Percentiles rank a stretch among this genome's conserved stretches.
Evolutionary conservation across 64 coral and sea anemone genomes (phyloP).

Genomic region (Montipora efflorescens): DNA sequence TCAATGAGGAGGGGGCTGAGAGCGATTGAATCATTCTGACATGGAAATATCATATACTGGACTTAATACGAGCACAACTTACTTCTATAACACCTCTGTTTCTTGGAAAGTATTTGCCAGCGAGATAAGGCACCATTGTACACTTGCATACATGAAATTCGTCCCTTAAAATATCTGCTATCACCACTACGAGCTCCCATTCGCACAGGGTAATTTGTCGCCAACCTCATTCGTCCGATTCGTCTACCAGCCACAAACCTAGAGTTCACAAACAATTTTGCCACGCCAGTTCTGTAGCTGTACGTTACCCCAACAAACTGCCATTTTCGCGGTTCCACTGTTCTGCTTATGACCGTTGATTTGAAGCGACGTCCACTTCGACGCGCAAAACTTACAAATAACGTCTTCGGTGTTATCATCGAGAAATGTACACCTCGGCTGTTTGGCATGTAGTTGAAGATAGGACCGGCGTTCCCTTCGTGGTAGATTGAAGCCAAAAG

Average conservation of each 20-base stretch:
- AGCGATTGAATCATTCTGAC: too few species aligned
- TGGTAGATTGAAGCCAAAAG: constrained; percentile 75
- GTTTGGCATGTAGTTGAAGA: constrained; percentile 56
- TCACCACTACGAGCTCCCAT: constrained; percentile 49
- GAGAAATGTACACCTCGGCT: constrained; percentile 69
- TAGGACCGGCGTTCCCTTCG: constrained; percentile 57
- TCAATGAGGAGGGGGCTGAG: too few species aligned
- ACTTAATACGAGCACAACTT: neutral
- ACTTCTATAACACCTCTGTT: constrained; percentile 70
- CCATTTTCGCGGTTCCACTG: constrained; percentile 46
- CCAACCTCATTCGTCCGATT: constrained; percentile 43
- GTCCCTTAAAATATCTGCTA: constrained; percentile 37
- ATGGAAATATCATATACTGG: too few species aligned
- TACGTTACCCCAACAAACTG: constrained; percentile 71
- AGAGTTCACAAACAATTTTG: constrained; percentile 51
- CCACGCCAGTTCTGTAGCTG: constrained; percentile 36
- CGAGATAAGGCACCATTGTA: constrained; percentile 68
- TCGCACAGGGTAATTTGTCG: constrained; percentile 40
- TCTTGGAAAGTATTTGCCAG: constrained; percentile 54
- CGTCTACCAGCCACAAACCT: constrained; percentile 17
- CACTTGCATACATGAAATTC: constrained; percentile 74
- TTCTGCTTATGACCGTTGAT: constrained; percentile 17
- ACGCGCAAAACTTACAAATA: constrained; percentile 61
- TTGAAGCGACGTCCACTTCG: constrained; percentile 16
- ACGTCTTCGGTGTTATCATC: constrained; percentile 61